Evolutionary conservation across 2,888 invertebrate genomes (phyloP).

Genomic region (Schizotus pectinicornis): DNA sequence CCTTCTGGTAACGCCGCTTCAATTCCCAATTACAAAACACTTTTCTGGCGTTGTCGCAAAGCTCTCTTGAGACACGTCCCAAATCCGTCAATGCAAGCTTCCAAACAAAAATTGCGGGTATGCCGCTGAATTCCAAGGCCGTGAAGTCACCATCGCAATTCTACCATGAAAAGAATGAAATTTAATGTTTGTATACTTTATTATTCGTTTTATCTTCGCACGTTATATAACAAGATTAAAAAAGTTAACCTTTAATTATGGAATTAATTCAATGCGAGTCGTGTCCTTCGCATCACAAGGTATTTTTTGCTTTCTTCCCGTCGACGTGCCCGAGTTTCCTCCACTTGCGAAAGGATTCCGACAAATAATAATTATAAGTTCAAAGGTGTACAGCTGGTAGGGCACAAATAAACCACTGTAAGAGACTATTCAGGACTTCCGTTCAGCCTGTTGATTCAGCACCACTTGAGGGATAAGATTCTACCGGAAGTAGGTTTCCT

Average conservation of each 20-base stretch:
- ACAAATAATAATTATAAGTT: slow-evolving; percentile 22
- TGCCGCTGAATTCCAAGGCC: slow-evolving; percentile 21
- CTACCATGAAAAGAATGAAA: slow-evolving; percentile 31
- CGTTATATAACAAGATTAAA: slow-evolving; percentile 25
- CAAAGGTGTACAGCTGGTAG: slow-evolving; percentile 35
- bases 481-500: slow-evolving; percentile 55
- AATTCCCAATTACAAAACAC: too few relatives aligned
- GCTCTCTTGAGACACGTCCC: too few relatives aligned
- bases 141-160: slow-evolving; percentile 27
- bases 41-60: too few relatives aligned
- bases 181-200: slow-evolving; percentile 26
- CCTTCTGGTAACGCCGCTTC: too few relatives aligned
- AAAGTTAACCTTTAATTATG: slow-evolving; percentile 24
- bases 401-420: slow-evolving; percentile 51
- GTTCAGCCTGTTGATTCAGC: slow-evolving; percentile 56
- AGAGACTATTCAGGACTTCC: slow-evolving; percentile 49
- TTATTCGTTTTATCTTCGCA: slow-evolving; percentile 20
- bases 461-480: slow-evolving; percentile 55
- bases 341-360: slow-evolving; percentile 15
- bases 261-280: slow-evolving; percentile 12
- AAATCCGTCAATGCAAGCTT: too few relatives aligned
- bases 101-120: too few relatives aligned
- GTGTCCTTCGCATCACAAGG: slow-evolving; percentile 17
- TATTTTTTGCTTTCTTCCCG: slow-evolving; percentile 2
- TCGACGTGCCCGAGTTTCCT: background rate